phyloP scores from a whole-genome alignment of 2,113 vertebrate species.

The Poeciliopsis turrubarensis region DNA sequence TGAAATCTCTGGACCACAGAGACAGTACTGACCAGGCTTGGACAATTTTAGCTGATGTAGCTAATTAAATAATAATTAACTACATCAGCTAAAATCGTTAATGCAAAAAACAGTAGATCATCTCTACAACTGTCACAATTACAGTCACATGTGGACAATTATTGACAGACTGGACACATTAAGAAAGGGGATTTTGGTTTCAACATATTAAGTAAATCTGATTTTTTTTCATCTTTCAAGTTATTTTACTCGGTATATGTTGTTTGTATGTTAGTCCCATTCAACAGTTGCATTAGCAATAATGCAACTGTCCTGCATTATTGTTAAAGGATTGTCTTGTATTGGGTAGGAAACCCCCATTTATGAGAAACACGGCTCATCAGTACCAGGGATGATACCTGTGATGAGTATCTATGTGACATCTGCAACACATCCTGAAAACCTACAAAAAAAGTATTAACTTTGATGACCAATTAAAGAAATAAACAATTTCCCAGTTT shows the following conservation, averaged over 20 bases:
- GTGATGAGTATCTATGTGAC: not conserved
- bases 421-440: not conserved
- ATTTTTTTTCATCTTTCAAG: not conserved
- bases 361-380: not conserved
- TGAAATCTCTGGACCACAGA: not conserved
- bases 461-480: not conserved
- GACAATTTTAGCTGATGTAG: not conserved
- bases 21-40: not conserved
- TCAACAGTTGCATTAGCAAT: too few species aligned
- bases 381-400: not conserved
- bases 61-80: too few species aligned
- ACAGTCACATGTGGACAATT: not conserved
- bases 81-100: too few species aligned
- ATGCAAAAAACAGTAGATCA: not conserved
- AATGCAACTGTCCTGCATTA: too few species aligned
- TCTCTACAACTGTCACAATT: not conserved
- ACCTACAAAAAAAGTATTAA: not conserved
- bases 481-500: not conserved
- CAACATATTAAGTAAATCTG: not conserved
- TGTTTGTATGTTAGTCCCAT: not conserved
- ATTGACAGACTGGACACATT: not conserved
- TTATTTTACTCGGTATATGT: not conserved
- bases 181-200: not conserved
- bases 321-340: not conserved
- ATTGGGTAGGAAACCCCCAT: not conserved